Evolutionary conservation across 2,888 invertebrate species (phyloP), one percentile per base, ranked within the genome.

Genomic region (Exocentrus adspersus): DNA sequence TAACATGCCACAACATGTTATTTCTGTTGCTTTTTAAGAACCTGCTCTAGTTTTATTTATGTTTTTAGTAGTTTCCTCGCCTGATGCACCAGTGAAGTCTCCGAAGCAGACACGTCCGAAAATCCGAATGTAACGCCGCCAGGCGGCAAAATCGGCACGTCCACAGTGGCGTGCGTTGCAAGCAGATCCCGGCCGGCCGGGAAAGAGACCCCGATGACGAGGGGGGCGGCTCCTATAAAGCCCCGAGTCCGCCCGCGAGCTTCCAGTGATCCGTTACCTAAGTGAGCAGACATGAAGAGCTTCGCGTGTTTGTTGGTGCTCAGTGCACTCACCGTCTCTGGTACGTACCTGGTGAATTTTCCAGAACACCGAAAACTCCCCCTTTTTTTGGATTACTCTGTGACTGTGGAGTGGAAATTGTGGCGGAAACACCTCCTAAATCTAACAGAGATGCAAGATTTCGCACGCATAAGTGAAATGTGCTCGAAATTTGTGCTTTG

Each of bases 261-360:
- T 62, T 67, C 71, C 78, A 79, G 80, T 80, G 68, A 77, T 70
- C 74, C 74, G 72, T 75, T 24, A 72, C 69, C 62, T 69, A 66
- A 74, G 75, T 75, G 73, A 72, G 72, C 72, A 72, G 61, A 65
- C 52, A 83, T 82, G 82, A 79, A 80, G 82, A 80, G 73, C 77
- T 78, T 79, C 77, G 78, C 76, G 80, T 81, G 82, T 81, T 77
- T 82, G 62, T 75, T 82, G 70, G 80, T 82, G 77, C 79, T 83
- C 60, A 76, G 81, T 79, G 82, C 82, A 78, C 80, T 83, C 72
- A 76, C 76, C 70, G 78, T 77, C 70, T 75, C 80, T 81, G 83
- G 83, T 83, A 82, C 75, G 83, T 82, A 81, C 74, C n/a, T 70
- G 65, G 67, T 65, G 64, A 60, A 64, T 52, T 59, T 62, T 53